Percentiles rank a stretch among this genome's conserved stretches.
Evolutionary conservation across 2,113 vertebrate species (phyloP).

Genomic region (Saguinus imperator): DNA sequence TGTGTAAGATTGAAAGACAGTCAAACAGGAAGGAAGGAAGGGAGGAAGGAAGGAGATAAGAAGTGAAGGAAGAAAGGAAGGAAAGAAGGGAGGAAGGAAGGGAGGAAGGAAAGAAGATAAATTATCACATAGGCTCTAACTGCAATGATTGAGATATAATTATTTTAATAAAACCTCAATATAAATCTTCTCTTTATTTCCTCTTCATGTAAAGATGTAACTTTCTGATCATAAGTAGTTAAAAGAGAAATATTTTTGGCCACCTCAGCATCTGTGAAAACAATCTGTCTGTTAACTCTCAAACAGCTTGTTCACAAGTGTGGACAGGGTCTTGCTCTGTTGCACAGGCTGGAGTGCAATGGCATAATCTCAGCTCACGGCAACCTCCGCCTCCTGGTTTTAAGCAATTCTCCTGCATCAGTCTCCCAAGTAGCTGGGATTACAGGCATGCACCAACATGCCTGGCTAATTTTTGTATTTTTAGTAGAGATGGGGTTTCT

Average conservation of each 20-base stretch:
- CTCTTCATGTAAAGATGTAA: background rate
- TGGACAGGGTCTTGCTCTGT: background rate
- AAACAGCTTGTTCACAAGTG: conserved; percentile 28
- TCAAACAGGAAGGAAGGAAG: background rate
- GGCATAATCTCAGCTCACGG: no score
- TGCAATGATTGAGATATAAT: background rate
- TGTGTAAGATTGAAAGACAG: background rate
- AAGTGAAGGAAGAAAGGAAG: accelerated
- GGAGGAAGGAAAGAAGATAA: background rate
- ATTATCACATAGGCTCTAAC: background rate
- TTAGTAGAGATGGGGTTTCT: no score
- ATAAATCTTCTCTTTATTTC: background rate
- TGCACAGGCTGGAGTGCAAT: no score
- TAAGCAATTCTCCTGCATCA: no score
- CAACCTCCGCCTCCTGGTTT: no score
- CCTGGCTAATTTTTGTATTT: no score
- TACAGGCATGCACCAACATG: no score
- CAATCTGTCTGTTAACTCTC: conserved; percentile 27
- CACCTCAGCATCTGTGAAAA: conserved; percentile 50
- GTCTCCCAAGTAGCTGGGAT: no score
- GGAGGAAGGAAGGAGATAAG: background rate
- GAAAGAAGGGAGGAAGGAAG: no score
- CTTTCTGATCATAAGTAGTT: conserved; percentile 35
- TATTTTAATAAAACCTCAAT: background rate
- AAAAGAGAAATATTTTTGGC: conserved; percentile 50